Evolutionary conservation across 2,797 vertebrate genomes (phyloP).

Genomic region (Hydrocynus forskahlii): DNA sequence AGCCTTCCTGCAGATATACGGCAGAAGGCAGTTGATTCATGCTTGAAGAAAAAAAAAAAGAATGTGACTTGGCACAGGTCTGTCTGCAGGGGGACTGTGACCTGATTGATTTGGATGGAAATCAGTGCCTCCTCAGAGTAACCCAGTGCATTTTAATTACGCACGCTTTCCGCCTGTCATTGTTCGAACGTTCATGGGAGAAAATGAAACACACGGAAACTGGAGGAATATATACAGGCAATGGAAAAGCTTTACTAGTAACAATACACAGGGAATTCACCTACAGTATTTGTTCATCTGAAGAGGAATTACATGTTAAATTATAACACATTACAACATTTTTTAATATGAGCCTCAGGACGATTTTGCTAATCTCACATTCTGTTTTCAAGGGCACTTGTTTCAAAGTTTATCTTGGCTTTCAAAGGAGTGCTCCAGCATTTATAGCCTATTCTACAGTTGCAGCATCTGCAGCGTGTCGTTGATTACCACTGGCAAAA

Average conservation of each 20-base stretch:
- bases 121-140: conserved; percentile 47
- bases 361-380: not conserved
- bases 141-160: conserved; percentile 43
- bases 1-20: conserved; percentile 27
- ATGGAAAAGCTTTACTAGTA: not conserved
- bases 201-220: conserved; percentile 13
- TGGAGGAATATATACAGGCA: not conserved
- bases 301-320: not conserved
- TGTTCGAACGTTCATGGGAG: conserved; percentile 13
- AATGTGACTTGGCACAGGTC: not conserved
- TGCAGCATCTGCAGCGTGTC: not conserved
- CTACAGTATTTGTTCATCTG: not conserved
- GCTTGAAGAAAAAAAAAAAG: conserved; percentile 28
- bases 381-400: not conserved
- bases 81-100: conserved; percentile 32
- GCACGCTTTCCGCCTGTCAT: conserved; percentile 30
- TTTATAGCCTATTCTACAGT: not conserved
- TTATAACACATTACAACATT: not conserved
- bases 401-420: conserved; percentile 8
- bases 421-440: not conserved
- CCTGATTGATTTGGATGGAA: conserved; percentile 55
- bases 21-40: conserved; percentile 39
- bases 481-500: not conserved
- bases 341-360: not conserved
- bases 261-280: not conserved